These are phyloP conservation scores for Mormyrus iriodes DNA, from an alignment of 2,113 vertebrate genomes.

Conservation along the genomic window DNA sequence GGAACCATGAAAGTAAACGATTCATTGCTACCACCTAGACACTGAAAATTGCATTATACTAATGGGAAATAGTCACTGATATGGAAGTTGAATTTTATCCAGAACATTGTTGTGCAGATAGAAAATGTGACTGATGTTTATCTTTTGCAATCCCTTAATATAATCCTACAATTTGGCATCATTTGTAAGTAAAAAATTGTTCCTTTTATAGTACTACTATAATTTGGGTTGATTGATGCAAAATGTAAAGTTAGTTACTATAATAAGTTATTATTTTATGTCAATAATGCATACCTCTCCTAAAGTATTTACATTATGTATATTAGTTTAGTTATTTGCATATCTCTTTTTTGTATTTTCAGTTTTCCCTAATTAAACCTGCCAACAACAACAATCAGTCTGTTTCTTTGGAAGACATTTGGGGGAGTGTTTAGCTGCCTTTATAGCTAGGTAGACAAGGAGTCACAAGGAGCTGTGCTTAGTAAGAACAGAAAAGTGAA, in stretches of 20 bases:
- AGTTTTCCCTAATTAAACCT: neutral
- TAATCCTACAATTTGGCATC: neutral
- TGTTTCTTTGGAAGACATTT: neutral
- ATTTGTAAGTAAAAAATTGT: neutral
- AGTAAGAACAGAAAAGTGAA: neutral
- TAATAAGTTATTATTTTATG: neutral
- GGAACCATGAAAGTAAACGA: neutral
- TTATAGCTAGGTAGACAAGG: neutral
- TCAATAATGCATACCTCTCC: neutral
- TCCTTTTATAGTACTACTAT: neutral
- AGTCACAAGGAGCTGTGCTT: neutral
- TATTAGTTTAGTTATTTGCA: neutral
- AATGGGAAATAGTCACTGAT: neutral
- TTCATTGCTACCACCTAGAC: neutral
- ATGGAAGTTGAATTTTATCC: neutral
- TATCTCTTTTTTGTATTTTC: neutral
- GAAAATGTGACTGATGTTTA: neutral
- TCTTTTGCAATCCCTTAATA: neutral
- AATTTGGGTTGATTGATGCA: neutral
- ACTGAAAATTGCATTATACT: neutral
- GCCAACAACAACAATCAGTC: neutral
- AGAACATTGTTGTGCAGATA: neutral
- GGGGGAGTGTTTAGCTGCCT: neutral
- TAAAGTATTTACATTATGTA: neutral
- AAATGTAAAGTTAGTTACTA: too few relatives aligned